These are phyloP conservation scores for Lepidonotus clava DNA, from an alignment of 2,888 invertebrate genomes.

Conservation along the genomic window DNA sequence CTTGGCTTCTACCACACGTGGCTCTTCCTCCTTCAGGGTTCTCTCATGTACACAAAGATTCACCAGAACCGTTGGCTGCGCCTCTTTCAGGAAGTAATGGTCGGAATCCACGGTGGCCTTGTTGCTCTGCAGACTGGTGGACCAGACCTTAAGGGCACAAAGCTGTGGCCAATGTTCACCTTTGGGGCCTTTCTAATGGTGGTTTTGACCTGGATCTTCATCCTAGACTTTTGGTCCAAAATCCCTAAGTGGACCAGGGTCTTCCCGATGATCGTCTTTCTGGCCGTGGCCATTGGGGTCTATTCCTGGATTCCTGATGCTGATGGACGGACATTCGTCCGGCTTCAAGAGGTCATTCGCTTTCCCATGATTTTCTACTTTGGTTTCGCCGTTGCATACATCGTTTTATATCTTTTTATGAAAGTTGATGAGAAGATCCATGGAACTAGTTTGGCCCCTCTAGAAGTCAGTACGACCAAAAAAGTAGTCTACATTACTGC, in stretches of 20 bases:
- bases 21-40: slow-evolving; percentile 65
- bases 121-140: slow-evolving; percentile 66
- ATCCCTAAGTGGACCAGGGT: slow-evolving; percentile 54
- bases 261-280: slow-evolving; percentile 50
- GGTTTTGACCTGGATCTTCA: slow-evolving; percentile 59
- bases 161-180: slow-evolving; percentile 67
- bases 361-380: slow-evolving; percentile 63
- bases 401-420: slow-evolving; percentile 19
- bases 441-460: background rate
- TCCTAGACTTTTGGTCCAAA: slow-evolving; percentile 56
- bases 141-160: slow-evolving; percentile 61
- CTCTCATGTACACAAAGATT: slow-evolving; percentile 62
- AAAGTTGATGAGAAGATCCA: slow-evolving; percentile 24
- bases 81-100: slow-evolving; percentile 62
- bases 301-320: slow-evolving; percentile 64
- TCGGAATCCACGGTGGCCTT: slow-evolving; percentile 62
- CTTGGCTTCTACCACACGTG: slow-evolving; percentile 64
- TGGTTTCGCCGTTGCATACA: slow-evolving; percentile 25
- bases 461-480: slow-evolving; percentile 4
- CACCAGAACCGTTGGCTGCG: slow-evolving; percentile 66
- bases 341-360: slow-evolving; percentile 64
- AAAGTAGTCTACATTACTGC: slow-evolving; percentile 6
- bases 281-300: slow-evolving; percentile 51
- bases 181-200: slow-evolving; percentile 61
- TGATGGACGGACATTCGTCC: slow-evolving; percentile 60